phyloP scores from a whole-genome alignment of 2,888 invertebrate species.

The Agonopterix arenella region DNA sequence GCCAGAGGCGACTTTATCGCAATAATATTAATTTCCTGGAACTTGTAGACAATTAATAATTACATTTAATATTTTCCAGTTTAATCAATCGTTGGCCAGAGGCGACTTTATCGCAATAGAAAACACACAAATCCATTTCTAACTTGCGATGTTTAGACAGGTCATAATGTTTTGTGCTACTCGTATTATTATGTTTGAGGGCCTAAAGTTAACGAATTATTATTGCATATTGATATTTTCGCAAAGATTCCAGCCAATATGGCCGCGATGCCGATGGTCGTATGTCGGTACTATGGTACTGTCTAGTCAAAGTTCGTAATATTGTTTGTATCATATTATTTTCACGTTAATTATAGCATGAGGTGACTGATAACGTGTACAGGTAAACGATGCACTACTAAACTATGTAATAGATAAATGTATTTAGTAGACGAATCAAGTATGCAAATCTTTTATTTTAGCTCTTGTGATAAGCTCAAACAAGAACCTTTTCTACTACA shows the following conservation, averaged over 20 bases:
- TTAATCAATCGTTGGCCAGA: no score
- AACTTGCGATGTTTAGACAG: no score
- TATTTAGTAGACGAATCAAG: slow-evolving; percentile 15
- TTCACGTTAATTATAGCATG: slow-evolving; percentile 41
- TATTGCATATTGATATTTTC: slow-evolving; percentile 34
- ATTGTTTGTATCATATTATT: slow-evolving; percentile 56
- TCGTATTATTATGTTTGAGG: slow-evolving; percentile 18
- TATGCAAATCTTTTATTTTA: not conserved
- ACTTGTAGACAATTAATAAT: no score
- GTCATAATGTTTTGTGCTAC: no score
- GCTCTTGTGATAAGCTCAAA: not conserved
- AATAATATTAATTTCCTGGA: no score
- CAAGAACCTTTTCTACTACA: not conserved
- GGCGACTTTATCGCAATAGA: no score
- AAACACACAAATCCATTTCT: no score
- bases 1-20: no score
- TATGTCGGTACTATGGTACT: slow-evolving; percentile 66
- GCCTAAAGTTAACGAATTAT: slow-evolving; percentile 45
- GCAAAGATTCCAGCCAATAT: slow-evolving; percentile 48
- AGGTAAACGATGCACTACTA: slow-evolving; percentile 7
- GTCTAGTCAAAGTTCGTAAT: slow-evolving; percentile 71
- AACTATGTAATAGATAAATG: slow-evolving; percentile 12
- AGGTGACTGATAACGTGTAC: slow-evolving; percentile 31
- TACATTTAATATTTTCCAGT: no score
- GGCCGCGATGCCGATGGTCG: slow-evolving; percentile 47